Evolutionary conservation across 1,140 invertebrate species (phyloP).

Genomic region (Cecropterus lyciades): DNA sequence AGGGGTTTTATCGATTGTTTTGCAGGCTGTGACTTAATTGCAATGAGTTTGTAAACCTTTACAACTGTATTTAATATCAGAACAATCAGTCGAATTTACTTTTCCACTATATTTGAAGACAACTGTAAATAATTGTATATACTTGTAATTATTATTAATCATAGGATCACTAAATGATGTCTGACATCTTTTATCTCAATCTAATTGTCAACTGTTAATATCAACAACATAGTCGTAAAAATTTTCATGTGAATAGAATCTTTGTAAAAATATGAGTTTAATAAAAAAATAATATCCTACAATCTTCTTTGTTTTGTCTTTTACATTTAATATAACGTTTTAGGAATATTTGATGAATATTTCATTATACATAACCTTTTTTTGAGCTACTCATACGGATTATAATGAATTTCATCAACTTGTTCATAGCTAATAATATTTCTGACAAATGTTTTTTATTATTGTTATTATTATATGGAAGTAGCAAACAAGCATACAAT

Average conservation of each 20-base stretch:
- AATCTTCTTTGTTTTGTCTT: background rate
- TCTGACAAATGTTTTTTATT: too few species aligned
- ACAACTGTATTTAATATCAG: conserved; percentile 41
- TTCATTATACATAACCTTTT: too few species aligned
- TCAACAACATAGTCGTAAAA: conserved; percentile 66
- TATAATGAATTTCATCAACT: too few species aligned
- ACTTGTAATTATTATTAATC: conserved; percentile 44
- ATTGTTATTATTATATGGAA: too few species aligned
- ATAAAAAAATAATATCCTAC: conserved; percentile 55
- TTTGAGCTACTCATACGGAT: too few species aligned
- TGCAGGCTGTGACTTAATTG: conserved; percentile 60
- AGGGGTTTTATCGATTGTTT: conserved; percentile 44
- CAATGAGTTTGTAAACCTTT: conserved; percentile 33
- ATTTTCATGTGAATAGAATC: conserved; percentile 79
- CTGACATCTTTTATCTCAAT: conserved; percentile 74
- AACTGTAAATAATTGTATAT: conserved; percentile 60
- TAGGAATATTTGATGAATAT: too few species aligned
- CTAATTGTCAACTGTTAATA: conserved; percentile 75
- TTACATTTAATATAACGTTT: too few species aligned
- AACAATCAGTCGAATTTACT: conserved; percentile 53
- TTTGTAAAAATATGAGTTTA: conserved; percentile 78
- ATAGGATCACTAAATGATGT: conserved; percentile 57
- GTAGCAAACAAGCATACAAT: too few species aligned
- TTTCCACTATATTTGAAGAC: conserved; percentile 47
- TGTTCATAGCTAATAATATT: too few species aligned